A percentile compares a stretch with the other conserved stretches of the same genome.
Conservation (phyloP, 2,113 vertebrate genomes). For the Phalacrocorax pelagicus region DNA sequence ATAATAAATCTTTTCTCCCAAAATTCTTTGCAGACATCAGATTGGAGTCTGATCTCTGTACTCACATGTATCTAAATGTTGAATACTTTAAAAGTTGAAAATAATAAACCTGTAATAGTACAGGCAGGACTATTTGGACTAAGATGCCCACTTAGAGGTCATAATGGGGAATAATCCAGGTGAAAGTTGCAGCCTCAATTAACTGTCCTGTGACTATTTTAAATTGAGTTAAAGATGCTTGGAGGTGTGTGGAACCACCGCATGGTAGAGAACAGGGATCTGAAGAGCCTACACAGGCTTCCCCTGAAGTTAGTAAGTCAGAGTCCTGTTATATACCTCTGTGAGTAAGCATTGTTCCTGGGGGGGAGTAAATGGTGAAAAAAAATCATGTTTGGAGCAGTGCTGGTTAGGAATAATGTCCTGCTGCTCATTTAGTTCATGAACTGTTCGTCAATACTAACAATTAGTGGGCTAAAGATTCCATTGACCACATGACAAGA, state of each 20-base stretch:
- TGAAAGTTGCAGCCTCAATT: not conserved
- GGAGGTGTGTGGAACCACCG: not conserved
- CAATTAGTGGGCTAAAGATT: constrained; percentile 83
- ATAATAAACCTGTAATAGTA: not conserved
- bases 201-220: not conserved
- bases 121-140: not conserved
- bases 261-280: not conserved
- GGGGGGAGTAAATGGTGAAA: not conserved
- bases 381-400: constrained; percentile 49
- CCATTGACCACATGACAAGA: constrained; percentile 78
- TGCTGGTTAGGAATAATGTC: constrained; percentile 53
- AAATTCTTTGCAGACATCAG: not conserved
- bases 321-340: not conserved
- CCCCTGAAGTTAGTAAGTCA: not conserved
- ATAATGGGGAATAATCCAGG: not conserved
- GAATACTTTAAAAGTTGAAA: not conserved
- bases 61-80: not conserved
- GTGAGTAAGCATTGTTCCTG: not conserved
- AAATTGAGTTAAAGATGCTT: not conserved
- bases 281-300: not conserved
- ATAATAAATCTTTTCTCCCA: not conserved
- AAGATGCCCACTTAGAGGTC: not conserved
- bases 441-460: constrained; percentile 80
- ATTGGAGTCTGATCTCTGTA: fast-evolving
- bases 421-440: constrained; percentile 78